phyloP scores from a whole-genome alignment of 2,888 invertebrate species.

The Dasypolia templi region DNA sequence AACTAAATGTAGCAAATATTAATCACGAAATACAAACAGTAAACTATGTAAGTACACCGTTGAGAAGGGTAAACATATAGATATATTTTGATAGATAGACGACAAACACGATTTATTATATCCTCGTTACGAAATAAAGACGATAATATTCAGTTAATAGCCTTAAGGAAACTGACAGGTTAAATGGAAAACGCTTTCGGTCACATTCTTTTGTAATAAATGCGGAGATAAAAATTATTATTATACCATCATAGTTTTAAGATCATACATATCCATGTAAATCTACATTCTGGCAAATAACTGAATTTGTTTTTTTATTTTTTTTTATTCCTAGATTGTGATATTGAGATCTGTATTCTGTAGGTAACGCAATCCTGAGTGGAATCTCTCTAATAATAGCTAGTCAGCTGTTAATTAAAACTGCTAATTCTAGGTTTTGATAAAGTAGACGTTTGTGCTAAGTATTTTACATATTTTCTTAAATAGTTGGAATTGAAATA shows the following conservation, averaged over 20 bases:
- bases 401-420: slow-evolving; percentile 27
- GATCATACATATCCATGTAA: too few relatives aligned
- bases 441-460: slow-evolving; percentile 14
- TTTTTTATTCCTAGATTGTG: slow-evolving; percentile 27
- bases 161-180: slow-evolving; percentile 62
- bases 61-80: slow-evolving; percentile 61
- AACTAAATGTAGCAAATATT: slow-evolving; percentile 62
- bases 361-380: slow-evolving; percentile 25
- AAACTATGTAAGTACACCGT: slow-evolving; percentile 42
- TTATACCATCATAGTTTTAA: too few relatives aligned
- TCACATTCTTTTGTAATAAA: slow-evolving; percentile 52
- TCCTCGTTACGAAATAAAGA: slow-evolving; percentile 56
- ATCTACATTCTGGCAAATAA: too few relatives aligned
- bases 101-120: slow-evolving; percentile 56
- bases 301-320: too few relatives aligned
- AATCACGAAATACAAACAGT: slow-evolving; percentile 62
- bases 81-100: slow-evolving; percentile 62
- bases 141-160: slow-evolving; percentile 54
- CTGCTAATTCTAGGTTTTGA: slow-evolving; percentile 6
- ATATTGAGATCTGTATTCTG: slow-evolving; percentile 43
- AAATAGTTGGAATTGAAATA: slow-evolving; percentile 1
- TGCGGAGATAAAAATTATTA: slow-evolving; percentile 50
- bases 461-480: neutral
- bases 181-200: slow-evolving; percentile 58
- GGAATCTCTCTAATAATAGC: slow-evolving; percentile 24